phyloP scores from a whole-genome alignment of 2,888 invertebrate species.

The Nymphalis c-album region DNA sequence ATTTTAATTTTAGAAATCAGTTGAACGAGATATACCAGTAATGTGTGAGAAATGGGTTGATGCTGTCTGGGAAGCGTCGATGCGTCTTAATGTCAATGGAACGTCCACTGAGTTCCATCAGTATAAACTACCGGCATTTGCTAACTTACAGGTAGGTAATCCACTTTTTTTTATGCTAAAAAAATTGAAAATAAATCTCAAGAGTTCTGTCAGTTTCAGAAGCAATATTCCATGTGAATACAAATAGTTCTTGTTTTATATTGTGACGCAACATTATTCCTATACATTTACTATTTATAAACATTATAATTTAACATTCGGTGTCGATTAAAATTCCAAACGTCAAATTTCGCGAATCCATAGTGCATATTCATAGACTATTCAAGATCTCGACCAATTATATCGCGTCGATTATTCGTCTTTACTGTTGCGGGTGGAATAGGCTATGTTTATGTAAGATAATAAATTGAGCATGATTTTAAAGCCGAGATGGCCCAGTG shows the following conservation, averaged over 20 bases:
- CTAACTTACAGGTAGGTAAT: constrained; percentile 80
- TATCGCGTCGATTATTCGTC: too few relatives aligned
- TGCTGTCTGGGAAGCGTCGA: constrained; percentile 88
- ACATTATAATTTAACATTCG: background rate
- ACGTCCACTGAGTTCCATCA: constrained; percentile 83
- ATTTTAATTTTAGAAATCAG: constrained; percentile 82
- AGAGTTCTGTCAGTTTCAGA: background rate
- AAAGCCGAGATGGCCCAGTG: too few relatives aligned
- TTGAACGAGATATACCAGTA: constrained; percentile 84
- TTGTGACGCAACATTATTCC: background rate
- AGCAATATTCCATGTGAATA: background rate
- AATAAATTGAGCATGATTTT: too few relatives aligned
- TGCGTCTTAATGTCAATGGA: constrained; percentile 82
- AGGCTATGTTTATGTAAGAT: too few relatives aligned
- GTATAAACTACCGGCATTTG: constrained; percentile 85
- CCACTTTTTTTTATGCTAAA: background rate
- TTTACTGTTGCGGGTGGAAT: too few relatives aligned
- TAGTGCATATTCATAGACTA: too few relatives aligned
- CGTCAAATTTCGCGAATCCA: too few relatives aligned
- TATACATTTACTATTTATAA: background rate
- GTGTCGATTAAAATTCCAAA: background rate
- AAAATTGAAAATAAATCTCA: background rate
- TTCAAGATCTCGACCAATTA: too few relatives aligned
- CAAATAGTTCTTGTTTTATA: background rate
- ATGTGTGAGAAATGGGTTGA: constrained; percentile 91